Percentiles rank a stretch among this genome's conserved stretches.
Evolutionary conservation across 2,113 vertebrate genomes (phyloP).

Genomic region (Carassius auratus): DNA sequence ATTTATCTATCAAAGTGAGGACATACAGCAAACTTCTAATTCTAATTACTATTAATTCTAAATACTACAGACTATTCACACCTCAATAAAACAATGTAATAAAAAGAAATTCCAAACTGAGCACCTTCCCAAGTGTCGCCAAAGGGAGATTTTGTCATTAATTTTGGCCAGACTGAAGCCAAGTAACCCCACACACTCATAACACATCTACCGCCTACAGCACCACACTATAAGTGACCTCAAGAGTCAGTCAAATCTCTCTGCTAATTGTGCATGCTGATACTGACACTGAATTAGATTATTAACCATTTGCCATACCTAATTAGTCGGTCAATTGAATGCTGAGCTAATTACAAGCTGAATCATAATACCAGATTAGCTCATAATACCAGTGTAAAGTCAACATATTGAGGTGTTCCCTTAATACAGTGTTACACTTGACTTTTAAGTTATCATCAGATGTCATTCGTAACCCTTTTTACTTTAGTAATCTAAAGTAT

Average conservation of each 20-base stretch:
- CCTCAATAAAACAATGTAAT: background rate
- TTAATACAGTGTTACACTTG: background rate
- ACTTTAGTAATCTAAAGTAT: background rate
- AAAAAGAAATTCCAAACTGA: background rate
- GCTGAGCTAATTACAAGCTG: background rate
- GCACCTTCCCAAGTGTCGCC: background rate
- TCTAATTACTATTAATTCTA: background rate
- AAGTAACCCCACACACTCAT: background rate
- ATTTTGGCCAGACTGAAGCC: background rate
- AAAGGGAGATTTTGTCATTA: background rate
- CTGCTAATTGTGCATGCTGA: conserved; percentile 18
- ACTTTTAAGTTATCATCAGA: background rate
- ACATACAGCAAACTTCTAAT: background rate
- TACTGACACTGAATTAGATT: conserved; percentile 20
- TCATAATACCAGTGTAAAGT: conserved; percentile 13
- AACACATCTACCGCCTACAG: background rate
- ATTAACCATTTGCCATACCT: background rate
- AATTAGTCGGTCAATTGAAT: background rate
- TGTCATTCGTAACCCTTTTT: background rate
- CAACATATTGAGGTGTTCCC: background rate
- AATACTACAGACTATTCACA: background rate
- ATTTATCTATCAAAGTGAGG: background rate
- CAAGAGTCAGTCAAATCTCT: conserved; percentile 7
- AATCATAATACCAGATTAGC: conserved; percentile 25
- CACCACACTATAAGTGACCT: background rate